Base-by-base conservation (phyloP, 2,113 vertebrate species). In the Sapayoa aenigma region DNA sequence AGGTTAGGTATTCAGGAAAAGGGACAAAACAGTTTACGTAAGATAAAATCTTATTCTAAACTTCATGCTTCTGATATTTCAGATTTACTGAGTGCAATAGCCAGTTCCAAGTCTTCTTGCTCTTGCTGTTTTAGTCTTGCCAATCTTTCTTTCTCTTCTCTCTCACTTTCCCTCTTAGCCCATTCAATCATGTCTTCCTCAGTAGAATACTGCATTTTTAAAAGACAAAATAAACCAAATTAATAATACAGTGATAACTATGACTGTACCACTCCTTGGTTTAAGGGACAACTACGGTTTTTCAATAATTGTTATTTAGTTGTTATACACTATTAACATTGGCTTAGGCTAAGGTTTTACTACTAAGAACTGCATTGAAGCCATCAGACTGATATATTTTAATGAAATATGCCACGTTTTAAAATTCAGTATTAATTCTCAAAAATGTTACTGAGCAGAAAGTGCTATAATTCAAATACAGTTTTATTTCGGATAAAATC, bases 111-210 rank as follows among this genome's bases (percentile, higher is more conserved):
- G 97, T 99, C 99, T 96, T 99, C 99, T 96, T 99, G 99, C 65
- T 99, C 99, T 97, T 99, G 99, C 96, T 99, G 99, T 92, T 98
- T 99, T 91, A 99, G 98, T 69, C 99, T 98, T 87, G 99, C 99
- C 79, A 99, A 96, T 41, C 99, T 98, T 97, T 99, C 98, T 94
- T 99, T 98, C 94, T 99, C 99, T 97, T 99, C 99, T 95, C 98
- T 98, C 95, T 99, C 99, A 94, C 99, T 99, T 98, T 99, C 99
- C 91, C 99, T 98, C 97, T 99, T 99, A 85, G 98, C 99, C 99
- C 99, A 99, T 96, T 99, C 99, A 94, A 99, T 99, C 99, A 99
- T 99, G 96, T 99, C 99, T 97, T 99, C 99, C 96, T 99, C 99
- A 97, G 99, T 99, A 41, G 99, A 99, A 98, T 99, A 99, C 99